Evolutionary conservation across 2,888 invertebrate genomes (phyloP).

Genomic region (Scaptomyza parva): DNA sequence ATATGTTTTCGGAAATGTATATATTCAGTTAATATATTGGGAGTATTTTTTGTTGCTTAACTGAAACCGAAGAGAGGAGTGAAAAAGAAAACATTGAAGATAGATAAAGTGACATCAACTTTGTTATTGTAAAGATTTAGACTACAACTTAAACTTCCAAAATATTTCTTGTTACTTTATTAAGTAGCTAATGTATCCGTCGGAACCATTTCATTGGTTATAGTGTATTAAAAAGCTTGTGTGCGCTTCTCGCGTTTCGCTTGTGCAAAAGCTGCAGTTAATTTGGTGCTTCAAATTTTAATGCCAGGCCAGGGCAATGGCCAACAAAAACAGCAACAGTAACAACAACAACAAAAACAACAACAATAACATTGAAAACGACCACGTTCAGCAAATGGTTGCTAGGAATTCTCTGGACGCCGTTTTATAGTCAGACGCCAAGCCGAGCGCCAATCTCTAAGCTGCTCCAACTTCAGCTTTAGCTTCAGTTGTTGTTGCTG

Average conservation of each 20-base stretch:
- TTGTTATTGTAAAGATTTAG: background rate
- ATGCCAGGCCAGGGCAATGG: conserved; percentile 58
- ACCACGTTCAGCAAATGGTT: conserved; percentile 66
- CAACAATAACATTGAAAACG: conserved; percentile 54
- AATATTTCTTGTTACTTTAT: background rate
- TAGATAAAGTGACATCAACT: background rate
- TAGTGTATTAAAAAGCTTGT: conserved; percentile 60
- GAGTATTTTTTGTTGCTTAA: background rate
- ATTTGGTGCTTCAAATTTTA: conserved; percentile 81
- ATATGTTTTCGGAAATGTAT: background rate
- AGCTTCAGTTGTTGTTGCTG: background rate
- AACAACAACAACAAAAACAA: conserved; percentile 46
- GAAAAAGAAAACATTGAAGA: background rate
- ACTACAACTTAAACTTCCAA: background rate
- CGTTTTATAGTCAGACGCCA: conserved; percentile 71
- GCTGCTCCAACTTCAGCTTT: conserved; percentile 26
- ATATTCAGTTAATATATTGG: background rate
- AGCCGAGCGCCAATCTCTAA: conserved; percentile 51
- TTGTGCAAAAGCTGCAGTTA: conserved; percentile 79
- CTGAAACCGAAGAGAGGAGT: background rate
- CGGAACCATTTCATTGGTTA: conserved; percentile 39
- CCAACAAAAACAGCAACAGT: conserved; percentile 38
- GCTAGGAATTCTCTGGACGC: conserved; percentile 64
- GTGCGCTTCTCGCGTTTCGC: conserved; percentile 67
- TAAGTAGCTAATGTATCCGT: conserved; percentile 22